Conservation (phyloP, 2,113 vertebrate genomes). For the Vireo altiloquus region DNA sequence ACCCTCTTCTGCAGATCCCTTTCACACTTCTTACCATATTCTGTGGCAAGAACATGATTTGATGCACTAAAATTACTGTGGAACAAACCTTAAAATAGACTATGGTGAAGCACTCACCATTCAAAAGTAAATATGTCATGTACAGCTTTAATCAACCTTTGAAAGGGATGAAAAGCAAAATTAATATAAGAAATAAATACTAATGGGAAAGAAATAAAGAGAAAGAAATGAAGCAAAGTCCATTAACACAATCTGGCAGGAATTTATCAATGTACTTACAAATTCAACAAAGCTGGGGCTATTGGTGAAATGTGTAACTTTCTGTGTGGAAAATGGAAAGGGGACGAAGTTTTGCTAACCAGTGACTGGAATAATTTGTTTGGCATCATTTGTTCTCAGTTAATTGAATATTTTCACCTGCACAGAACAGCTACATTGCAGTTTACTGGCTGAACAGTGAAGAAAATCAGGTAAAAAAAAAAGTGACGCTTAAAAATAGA, state of each 20-base stretch:
- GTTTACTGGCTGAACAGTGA: not conserved
- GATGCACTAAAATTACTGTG: not conserved
- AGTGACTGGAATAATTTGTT: not conserved
- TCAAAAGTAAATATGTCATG: not conserved
- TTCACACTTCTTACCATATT: not conserved
- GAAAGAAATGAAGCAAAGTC: not conserved
- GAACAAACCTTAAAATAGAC: not conserved
- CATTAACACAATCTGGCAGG: not conserved
- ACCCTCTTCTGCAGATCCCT: not conserved
- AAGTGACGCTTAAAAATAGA: not conserved
- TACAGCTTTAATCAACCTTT: not conserved
- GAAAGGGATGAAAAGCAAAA: not conserved
- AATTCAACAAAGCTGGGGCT: not conserved
- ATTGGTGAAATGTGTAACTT: not conserved
- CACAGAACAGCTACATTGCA: not conserved
- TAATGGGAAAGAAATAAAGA: not conserved
- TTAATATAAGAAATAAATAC: not conserved
- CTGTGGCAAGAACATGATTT: not conserved
- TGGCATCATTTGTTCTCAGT: not conserved
- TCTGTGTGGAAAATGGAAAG: not conserved
- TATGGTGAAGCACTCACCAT: not conserved
- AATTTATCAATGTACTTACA: not conserved
- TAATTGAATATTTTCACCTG: not conserved
- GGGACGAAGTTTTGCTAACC: not conserved
- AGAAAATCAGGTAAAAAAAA: not conserved